Percentiles rank a stretch among this genome's conserved stretches.
Conservation (phyloP, 2,797 vertebrate species). For the Schizopygopsis malacanthus region DNA sequence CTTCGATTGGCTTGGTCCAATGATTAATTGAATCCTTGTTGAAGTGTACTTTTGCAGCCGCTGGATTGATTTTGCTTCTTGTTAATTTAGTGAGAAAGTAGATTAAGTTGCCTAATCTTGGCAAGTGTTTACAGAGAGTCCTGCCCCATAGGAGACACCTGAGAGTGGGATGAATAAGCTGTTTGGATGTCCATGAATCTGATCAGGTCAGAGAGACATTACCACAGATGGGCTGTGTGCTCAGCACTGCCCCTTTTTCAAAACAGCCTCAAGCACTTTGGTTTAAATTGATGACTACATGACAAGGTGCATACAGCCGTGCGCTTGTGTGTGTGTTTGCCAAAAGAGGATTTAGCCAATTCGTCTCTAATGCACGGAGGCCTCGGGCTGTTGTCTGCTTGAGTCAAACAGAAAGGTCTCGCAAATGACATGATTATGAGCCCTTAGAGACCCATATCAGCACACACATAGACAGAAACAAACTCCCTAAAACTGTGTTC, state of each 20-base stretch:
- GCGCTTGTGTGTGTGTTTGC: constrained; percentile 41
- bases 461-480: constrained; percentile 23
- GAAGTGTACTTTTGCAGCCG: constrained; percentile 62
- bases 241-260: constrained; percentile 30
- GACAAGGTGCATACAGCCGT: constrained; percentile 1
- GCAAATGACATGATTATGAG: constrained; percentile 38
- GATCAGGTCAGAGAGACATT: constrained; percentile 33
- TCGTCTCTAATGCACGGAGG: not conserved
- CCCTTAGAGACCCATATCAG: not conserved
- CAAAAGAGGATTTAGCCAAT: constrained; percentile 27
- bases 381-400: constrained; percentile 40
- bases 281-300: constrained; percentile 44
- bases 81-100: constrained; percentile 64
- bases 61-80: constrained; percentile 68
- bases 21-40: constrained; percentile 70
- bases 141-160: constrained; percentile 23
- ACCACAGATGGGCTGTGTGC: constrained; percentile 9
- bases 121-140: constrained; percentile 32
- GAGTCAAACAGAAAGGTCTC: constrained; percentile 43
- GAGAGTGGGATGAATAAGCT: constrained; percentile 25
- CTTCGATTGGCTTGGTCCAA: constrained; percentile 57
- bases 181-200: constrained; percentile 15
- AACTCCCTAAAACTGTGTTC: constrained; percentile 5
- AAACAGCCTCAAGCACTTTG: constrained; percentile 44
- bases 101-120: constrained; percentile 56